These are phyloP conservation scores for Puntigrus tetrazona DNA, from an alignment of 2,113 vertebrate genomes.

Conservation along the genomic window DNA sequence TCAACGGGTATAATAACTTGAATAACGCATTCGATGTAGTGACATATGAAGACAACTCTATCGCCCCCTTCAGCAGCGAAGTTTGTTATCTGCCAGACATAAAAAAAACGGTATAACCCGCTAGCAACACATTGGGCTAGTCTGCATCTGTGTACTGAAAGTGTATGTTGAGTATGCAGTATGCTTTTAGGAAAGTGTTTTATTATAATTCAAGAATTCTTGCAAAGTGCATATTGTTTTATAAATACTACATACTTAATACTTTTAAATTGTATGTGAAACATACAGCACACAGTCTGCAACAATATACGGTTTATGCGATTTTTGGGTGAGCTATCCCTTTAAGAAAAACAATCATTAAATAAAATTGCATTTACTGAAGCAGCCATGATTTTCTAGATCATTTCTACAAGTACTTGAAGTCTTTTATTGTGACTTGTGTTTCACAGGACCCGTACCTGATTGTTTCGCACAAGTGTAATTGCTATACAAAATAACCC, in stretches of 20 bases:
- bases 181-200: too few species aligned
- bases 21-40: background rate
- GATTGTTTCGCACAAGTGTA: too few species aligned
- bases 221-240: background rate
- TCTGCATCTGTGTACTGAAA: background rate
- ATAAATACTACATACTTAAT: background rate
- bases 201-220: background rate
- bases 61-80: background rate
- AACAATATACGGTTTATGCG: background rate
- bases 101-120: background rate
- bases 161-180: background rate
- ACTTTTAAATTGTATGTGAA: background rate
- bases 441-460: too few species aligned
- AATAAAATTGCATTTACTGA: too few species aligned
- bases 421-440: too few species aligned
- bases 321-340: too few species aligned
- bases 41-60: background rate
- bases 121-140: background rate
- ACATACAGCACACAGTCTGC: background rate
- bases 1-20: background rate
- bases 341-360: too few species aligned
- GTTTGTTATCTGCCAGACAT: background rate
- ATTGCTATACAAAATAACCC: background rate
- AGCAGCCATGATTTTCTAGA: too few species aligned
- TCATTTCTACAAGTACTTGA: too few species aligned